A percentile compares a stretch with the other conserved stretches of the same genome.
Evolutionary conservation across 2,113 vertebrate species (phyloP).

Genomic region (Balaenoptera acutorostrata): DNA sequence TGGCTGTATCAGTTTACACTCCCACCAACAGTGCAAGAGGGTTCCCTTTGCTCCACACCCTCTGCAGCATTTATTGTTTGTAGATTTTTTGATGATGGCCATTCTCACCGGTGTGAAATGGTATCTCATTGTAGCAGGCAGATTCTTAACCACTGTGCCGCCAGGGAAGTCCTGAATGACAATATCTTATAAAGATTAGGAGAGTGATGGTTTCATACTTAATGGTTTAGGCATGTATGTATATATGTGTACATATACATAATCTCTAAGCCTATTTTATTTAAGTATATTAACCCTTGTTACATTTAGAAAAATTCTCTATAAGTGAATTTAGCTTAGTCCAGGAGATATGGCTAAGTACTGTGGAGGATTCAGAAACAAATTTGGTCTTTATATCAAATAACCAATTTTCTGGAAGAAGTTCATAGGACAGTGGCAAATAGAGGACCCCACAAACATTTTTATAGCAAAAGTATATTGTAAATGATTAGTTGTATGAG

Average conservation of each 20-base stretch:
- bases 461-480: neutral
- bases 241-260: neutral
- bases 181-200: constrained; percentile 31
- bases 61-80: no score
- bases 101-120: no score
- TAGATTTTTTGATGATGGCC: no score
- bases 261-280: neutral
- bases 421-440: neutral
- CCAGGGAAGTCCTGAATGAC: constrained; percentile 5
- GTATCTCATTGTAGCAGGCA: no score
- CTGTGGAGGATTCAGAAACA: neutral
- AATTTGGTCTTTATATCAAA: neutral
- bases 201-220: neutral
- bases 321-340: neutral
- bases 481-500: neutral
- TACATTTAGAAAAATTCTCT: neutral
- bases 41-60: no score
- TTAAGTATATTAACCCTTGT: neutral
- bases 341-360: neutral
- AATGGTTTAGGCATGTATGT: neutral
- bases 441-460: neutral
- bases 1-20: no score
- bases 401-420: neutral
- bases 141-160: no score
- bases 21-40: no score